Evolutionary conservation across 2,888 invertebrate genomes (phyloP), one percentile per base, ranked within the genome.

Genomic region (Synergus gifuensis): DNA sequence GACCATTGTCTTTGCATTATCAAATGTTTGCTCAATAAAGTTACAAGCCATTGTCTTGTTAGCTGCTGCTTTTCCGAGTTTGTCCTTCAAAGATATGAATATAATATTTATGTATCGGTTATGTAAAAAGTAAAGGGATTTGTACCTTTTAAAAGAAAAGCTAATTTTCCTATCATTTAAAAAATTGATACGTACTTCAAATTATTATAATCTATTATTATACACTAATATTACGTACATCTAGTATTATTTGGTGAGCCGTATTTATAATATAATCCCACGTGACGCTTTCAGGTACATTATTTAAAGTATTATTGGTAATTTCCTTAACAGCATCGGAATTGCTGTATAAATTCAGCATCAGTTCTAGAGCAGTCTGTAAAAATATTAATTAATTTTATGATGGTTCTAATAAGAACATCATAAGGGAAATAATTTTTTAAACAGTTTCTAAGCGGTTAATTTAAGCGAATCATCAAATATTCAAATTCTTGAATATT

Each of bases 201-300:
- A 66, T 0, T 18, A 66, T 0, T n/a, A 18, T 1, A n/a, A 42
- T 18, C 1, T 5, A 42, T 18, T n/a, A 42, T 42, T 46, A 44
- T 67, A 64, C 8, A 36, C 46, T 28, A 46, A 28, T 14, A 40
- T 18, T 54, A 73, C 73, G 3, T 73, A 73, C 73, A 1, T 73
- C 36, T 16, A 73, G n/a, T 54, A 73, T 54, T 54, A 73, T n/a
- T 49, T 73, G 54, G 16, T 79, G 44, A 5, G 80, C 92, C 87
- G 86, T 92, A 92, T 77, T 93, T 87, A 58, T 92, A 92, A 80
- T 88, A 90, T 5, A 36, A 14, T 49, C 28, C 46, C 80, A 78
- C 73, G 81, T 80, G 0, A 77, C 64, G 40, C 64, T 77, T 69
- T 67, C 63, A 76, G 81, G 16, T 67, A 36, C 49, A 18, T 78